Base-by-base conservation (phyloP, 2,797 vertebrate genomes). In the Molossus alvarezi region DNA sequence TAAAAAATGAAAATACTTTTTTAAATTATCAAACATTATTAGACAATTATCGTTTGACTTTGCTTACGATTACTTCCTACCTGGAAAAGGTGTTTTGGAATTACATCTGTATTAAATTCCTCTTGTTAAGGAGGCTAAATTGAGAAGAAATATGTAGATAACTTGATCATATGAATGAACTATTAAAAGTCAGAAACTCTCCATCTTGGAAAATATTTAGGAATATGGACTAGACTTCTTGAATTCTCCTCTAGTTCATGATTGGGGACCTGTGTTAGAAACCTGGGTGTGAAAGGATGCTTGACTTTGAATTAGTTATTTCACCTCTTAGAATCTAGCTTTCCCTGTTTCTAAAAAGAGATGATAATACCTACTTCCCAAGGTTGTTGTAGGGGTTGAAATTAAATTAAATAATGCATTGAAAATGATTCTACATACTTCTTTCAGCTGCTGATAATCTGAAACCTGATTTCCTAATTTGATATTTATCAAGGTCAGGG, bases 1-100 rank as follows among this genome's bases (percentile, higher is more conserved):
- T 96, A 60, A 92, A 72, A 72, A 90, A 76, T 90, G n/a, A 84
- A 96, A 88, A 84, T 83, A 58, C 18, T 20, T 75, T 87, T 90
- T 84, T 90, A 69, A 76, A 37, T 76, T 67, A 75, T 27, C 23
- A 55, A 67, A 77, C 71, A 48, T 33, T 69, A 21, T n/a, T 92
- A 75, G 53, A 76, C 14, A n/a, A 2, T 88, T 95, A 5, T 23
- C 17, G 21, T 18, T 87, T 76, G 48, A 84, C 20, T 95, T 60
- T 77, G 45, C n/a, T 79, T 95, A 65, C 7, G 17, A 64, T 82
- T 92, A 55, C 89, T 29, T 83, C 23, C 23, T 69, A 67, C 3
- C 33, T 95, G 77, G 45, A 75, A 94, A 79, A 81, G 33, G 17
- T 86, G 25, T 76, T 93, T 62, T n/a, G 27, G 57, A 86, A 45